phyloP scores from a whole-genome alignment of 2,797 vertebrate species.

The Sebastes flavidus region DNA sequence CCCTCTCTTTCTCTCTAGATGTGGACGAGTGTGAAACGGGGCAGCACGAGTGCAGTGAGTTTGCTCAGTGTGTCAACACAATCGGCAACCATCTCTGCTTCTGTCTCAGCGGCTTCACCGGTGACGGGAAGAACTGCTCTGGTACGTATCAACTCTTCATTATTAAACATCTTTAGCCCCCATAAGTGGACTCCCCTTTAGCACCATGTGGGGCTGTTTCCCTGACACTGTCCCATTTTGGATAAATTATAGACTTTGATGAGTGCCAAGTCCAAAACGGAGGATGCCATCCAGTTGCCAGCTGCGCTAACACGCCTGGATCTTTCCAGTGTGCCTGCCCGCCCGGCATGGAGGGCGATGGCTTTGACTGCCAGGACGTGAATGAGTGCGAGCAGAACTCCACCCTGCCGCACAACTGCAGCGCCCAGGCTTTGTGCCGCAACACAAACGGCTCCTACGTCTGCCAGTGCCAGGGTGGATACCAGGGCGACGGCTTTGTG shows the following conservation, averaged over 20 bases:
- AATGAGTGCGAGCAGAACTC: slow-evolving; percentile 82
- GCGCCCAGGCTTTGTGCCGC: slow-evolving; percentile 73
- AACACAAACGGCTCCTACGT: slow-evolving; percentile 83
- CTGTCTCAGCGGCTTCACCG: slow-evolving; percentile 84
- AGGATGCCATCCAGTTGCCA: slow-evolving; percentile 84
- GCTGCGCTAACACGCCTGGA: slow-evolving; percentile 83
- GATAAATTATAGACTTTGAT: slow-evolving; percentile 91
- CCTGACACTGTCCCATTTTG: slow-evolving; percentile 88
- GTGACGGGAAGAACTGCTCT: slow-evolving; percentile 84
- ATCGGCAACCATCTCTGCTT: slow-evolving; percentile 79
- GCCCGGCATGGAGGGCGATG: slow-evolving; percentile 78
- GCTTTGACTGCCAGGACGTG: slow-evolving; percentile 84
- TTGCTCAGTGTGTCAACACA: slow-evolving; percentile 82
- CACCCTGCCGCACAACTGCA: slow-evolving; percentile 77
- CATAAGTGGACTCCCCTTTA: slow-evolving; percentile 56
- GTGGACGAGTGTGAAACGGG: slow-evolving; percentile 82
- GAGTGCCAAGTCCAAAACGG: slow-evolving; percentile 87
- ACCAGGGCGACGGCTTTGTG: slow-evolving; percentile 78
- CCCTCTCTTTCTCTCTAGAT: slow-evolving; percentile 65
- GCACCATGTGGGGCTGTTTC: slow-evolving; percentile 69
- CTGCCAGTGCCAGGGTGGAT: slow-evolving; percentile 81
- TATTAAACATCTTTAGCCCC: slow-evolving; percentile 9
- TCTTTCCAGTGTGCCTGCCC: slow-evolving; percentile 82
- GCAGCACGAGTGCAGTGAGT: slow-evolving; percentile 77
- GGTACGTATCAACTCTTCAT: slow-evolving; percentile 71